Conservation (phyloP, 2,888 invertebrate species). For the Ophion costatus region DNA sequence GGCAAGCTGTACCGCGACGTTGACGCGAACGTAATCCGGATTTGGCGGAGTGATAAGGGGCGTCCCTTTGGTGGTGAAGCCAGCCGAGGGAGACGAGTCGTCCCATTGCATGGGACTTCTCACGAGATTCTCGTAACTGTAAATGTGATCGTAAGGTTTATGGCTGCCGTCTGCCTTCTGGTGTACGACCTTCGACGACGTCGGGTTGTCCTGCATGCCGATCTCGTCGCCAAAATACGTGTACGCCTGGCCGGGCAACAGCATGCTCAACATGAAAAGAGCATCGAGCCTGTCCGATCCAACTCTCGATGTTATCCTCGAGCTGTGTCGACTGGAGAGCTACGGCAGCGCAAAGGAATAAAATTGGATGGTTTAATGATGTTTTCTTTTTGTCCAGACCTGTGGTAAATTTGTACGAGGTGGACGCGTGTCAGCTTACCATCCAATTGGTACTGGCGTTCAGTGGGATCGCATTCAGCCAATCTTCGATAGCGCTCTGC, state of each 20-base stretch:
- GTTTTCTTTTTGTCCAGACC: not conserved
- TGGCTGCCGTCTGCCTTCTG: conserved; percentile 68
- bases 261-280: conserved; percentile 84
- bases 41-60: conserved; percentile 73
- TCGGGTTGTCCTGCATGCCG: conserved; percentile 68
- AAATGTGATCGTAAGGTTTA: conserved; percentile 62
- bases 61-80: conserved; percentile 72
- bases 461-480: conserved; percentile 75
- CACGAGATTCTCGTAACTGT: conserved; percentile 73
- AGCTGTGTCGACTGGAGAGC: conserved; percentile 78
- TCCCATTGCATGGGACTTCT: conserved; percentile 83
- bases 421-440: conserved; percentile 67
- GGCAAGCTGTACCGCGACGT: conserved; percentile 70
- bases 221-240: conserved; percentile 84
- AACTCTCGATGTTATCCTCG: conserved; percentile 75
- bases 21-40: conserved; percentile 69
- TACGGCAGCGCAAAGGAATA: conserved; percentile 46
- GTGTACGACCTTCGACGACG: conserved; percentile 73
- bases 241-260: conserved; percentile 85
- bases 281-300: conserved; percentile 80
- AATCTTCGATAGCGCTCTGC: conserved; percentile 71
- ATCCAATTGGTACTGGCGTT: conserved; percentile 79
- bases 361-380: not conserved
- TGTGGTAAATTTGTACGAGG: not conserved
- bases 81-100: conserved; percentile 70